phyloP scores from a whole-genome alignment of 1,140 invertebrate genomes.

The Nylanderia fulva region DNA sequence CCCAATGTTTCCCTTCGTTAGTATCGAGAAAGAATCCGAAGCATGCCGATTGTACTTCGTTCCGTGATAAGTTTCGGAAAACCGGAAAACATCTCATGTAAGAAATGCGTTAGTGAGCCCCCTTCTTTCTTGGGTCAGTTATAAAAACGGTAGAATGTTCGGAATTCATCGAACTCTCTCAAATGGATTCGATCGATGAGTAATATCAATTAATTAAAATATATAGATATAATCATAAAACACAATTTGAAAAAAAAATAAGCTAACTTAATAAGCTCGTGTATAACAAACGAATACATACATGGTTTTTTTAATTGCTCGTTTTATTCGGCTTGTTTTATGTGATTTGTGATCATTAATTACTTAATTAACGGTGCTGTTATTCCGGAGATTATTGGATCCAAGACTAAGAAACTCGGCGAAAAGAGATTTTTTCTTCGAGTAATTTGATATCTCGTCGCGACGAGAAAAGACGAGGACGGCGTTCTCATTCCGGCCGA shows the following conservation, averaged over 20 bases:
- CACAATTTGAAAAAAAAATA: no score
- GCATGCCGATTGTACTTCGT: conserved; percentile 52
- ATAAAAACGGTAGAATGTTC: neutral
- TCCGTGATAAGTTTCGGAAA: conserved; percentile 52
- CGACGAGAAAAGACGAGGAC: no score
- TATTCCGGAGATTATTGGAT: neutral
- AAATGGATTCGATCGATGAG: neutral
- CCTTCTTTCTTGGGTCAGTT: neutral
- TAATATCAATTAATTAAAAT: neutral
- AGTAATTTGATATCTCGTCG: neutral
- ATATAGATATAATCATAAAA: no score
- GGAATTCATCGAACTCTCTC: neutral
- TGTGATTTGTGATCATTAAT: no score
- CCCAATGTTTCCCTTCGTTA: conserved; percentile 25
- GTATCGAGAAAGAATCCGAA: conserved; percentile 40
- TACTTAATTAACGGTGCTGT: neutral
- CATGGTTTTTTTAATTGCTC: no score
- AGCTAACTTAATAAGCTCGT: no score
- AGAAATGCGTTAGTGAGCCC: neutral
- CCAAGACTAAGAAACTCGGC: neutral
- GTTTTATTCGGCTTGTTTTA: no score
- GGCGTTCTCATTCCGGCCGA: neutral
- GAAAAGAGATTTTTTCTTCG: neutral
- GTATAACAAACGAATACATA: no score
- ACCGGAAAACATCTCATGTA: conserved; percentile 21